phyloP scores from a whole-genome alignment of 2,888 invertebrate genomes.

The Andrena fulva region DNA sequence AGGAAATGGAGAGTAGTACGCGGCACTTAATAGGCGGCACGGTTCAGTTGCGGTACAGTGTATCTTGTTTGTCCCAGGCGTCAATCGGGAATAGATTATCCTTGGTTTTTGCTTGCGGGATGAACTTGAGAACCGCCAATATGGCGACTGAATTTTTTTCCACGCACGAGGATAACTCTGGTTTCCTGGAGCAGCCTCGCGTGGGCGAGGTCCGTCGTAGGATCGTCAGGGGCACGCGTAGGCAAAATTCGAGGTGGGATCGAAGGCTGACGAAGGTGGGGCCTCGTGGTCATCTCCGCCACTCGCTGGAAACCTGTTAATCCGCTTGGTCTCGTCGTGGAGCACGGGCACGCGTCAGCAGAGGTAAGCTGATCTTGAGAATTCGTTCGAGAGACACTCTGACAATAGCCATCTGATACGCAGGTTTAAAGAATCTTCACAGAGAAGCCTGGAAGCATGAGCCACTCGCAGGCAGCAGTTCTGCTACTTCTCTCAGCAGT shows the following conservation, averaged over 20 bases:
- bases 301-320: conserved; percentile 53
- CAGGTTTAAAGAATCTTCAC: neutral
- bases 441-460: conserved; percentile 61
- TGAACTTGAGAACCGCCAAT: conserved; percentile 20
- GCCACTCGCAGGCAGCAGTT: conserved; percentile 69
- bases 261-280: conserved; percentile 59
- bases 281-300: conserved; percentile 50
- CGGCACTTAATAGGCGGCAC: neutral
- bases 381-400: neutral
- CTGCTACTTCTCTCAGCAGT: conserved; percentile 68
- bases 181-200: neutral
- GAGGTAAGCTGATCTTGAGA: neutral
- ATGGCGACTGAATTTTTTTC: neutral
- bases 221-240: conserved; percentile 74
- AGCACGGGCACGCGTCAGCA: conserved; percentile 9
- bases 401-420: neutral
- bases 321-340: conserved; percentile 51
- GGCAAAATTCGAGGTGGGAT: conserved; percentile 72
- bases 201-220: conserved; percentile 63
- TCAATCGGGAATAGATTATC: conserved; percentile 3
- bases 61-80: neutral
- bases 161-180: neutral
- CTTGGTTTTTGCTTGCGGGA: neutral
- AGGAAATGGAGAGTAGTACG: neutral
- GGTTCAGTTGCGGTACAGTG: neutral